These are phyloP conservation scores for Cisticola juncidis DNA, from an alignment of 2,113 vertebrate species.

Conservation along the genomic window DNA sequence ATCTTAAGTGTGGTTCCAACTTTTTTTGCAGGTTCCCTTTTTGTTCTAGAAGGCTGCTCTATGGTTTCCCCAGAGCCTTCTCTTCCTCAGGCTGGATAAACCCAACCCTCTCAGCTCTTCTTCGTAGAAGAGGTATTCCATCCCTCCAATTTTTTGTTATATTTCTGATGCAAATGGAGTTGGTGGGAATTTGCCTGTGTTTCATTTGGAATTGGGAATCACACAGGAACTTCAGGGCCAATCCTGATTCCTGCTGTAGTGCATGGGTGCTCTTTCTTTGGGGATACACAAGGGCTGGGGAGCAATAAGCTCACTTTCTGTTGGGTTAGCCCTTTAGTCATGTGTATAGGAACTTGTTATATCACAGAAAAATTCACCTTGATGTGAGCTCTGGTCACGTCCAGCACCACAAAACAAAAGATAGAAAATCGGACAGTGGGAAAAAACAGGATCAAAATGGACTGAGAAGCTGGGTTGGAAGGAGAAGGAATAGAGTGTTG, in stretches of 20 bases:
- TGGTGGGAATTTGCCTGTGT: fast-evolving
- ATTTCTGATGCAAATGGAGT: background rate
- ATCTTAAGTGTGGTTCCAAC: background rate
- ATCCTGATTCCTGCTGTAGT: background rate
- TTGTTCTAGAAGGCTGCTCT: background rate
- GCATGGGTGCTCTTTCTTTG: background rate
- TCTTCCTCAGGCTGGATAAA: background rate
- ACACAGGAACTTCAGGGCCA: background rate
- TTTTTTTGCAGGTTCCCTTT: background rate
- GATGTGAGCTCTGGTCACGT: background rate
- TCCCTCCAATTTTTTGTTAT: background rate
- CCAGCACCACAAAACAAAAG: background rate
- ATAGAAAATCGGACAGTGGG: background rate
- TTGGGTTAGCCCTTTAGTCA: background rate
- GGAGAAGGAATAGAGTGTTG: background rate
- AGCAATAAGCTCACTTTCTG: background rate
- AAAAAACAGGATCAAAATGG: background rate
- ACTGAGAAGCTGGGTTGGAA: background rate
- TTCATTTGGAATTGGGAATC: background rate
- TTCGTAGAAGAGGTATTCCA: background rate
- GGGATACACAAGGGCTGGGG: background rate
- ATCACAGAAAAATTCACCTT: background rate
- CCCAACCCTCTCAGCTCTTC: background rate
- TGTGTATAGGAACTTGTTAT: background rate
- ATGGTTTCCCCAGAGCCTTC: background rate